Evolutionary conservation across 2,113 vertebrate species (phyloP).

Genomic region (Bagarius yarrelli): DNA sequence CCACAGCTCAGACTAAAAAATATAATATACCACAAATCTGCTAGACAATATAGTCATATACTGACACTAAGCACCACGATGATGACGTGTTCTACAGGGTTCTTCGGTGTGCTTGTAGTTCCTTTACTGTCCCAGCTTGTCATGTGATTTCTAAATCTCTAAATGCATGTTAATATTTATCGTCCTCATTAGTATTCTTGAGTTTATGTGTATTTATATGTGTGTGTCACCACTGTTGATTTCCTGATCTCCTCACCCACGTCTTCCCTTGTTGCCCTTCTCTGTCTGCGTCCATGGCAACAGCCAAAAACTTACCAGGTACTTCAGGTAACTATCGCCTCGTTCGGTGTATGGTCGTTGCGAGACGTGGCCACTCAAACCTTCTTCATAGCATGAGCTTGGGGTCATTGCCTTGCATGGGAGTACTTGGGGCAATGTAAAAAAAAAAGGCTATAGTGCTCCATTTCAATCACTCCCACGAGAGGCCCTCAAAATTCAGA

Average conservation of each 20-base stretch:
- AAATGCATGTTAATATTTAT: constrained; percentile 54
- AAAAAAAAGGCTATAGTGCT: constrained; percentile 41
- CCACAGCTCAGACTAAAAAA: not conserved
- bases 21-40: not conserved
- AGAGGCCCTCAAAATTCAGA: constrained; percentile 29
- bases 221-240: constrained; percentile 62
- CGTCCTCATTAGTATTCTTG: constrained; percentile 46
- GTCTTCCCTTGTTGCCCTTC: constrained; percentile 66
- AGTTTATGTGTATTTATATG: constrained; percentile 35
- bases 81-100: not conserved
- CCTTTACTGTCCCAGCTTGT: constrained; percentile 10
- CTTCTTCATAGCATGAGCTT: constrained; percentile 68
- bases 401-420: constrained; percentile 63
- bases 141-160: constrained; percentile 22
- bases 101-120: constrained; percentile 21
- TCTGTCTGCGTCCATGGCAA: constrained; percentile 76
- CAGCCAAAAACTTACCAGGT: constrained; percentile 77
- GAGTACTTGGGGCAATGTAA: constrained; percentile 40
- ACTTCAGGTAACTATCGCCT: constrained; percentile 76
- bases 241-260: constrained; percentile 68
- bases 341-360: constrained; percentile 57
- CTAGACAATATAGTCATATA: not conserved
- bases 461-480: constrained; percentile 42
- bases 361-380: constrained; percentile 60
- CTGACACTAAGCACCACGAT: not conserved